Base-by-base conservation (phyloP, 2,797 vertebrate genomes). In the Sphaeramia orbicularis region DNA sequence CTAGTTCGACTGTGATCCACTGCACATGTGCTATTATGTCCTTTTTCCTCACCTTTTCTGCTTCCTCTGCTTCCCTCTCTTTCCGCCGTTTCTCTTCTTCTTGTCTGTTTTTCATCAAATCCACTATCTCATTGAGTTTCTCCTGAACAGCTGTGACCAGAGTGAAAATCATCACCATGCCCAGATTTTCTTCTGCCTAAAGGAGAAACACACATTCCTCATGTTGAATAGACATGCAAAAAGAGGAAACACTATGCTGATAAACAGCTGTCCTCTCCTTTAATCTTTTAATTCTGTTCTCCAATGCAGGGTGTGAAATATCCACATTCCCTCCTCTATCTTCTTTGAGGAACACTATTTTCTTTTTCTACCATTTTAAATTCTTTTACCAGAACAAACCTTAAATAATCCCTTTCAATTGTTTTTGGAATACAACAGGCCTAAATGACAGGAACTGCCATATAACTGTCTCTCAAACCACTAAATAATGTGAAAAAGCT, bases 81-180 rank as follows among this genome's bases (percentile, higher is more conserved):
- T 95, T 95, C 78, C 89, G 91, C 56, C 73, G 91, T 66, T 95
- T 95, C 81, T 98, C 97, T 54, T 98, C 96, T 71, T 99, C 98
- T 92, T 83, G 93, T 88, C 96, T 93, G 50, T 91, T 96, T 92
- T 98, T 99, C 69, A 96, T 96, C 64, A 95, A 85, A 91, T 99
- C 98, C 36, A 99, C 95, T 43, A 98, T 95, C 94, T 97, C 96
- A 59, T 99, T 99, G 65, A 99, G 94, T 86, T 96, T 98, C 64
- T 99, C 97, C 90, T 99, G 98, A 37, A 98, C 96, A 11, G 96
- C 96, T 24, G 96, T 97, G 40, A 99, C 97, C 79, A 99, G 85
- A 14, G 96, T 97, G 89, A 99, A 99, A 59, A 99, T 99, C 98
- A 99, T 99, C 35, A 98, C 98, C 96, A 99, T 97, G 55, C 98